Percentiles rank a stretch among this genome's conserved stretches.
These are phyloP conservation scores for Radopholus similis DNA, from an alignment of 1,140 invertebrate genomes.

Conservation along the genomic window DNA sequence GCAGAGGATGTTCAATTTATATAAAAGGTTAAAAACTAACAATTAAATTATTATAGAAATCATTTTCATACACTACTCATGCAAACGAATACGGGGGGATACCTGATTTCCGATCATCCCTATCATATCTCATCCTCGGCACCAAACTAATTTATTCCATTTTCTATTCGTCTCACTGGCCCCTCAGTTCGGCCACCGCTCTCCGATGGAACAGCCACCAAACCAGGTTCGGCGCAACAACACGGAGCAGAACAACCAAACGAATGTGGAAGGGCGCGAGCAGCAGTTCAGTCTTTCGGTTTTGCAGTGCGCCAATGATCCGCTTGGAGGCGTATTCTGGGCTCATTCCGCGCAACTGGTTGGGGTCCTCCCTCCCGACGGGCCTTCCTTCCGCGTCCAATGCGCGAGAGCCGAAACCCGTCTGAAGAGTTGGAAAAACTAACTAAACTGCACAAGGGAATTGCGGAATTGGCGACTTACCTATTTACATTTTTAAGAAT, in stretches of 20 bases:
- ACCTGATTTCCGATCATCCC: not conserved
- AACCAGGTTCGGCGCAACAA: slow-evolving; percentile 36
- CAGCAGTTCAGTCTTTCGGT: slow-evolving; percentile 34
- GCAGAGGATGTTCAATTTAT: too few relatives aligned
- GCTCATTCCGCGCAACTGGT: slow-evolving; percentile 44
- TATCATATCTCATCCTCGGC: too few relatives aligned
- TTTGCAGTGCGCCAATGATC: slow-evolving; percentile 26
- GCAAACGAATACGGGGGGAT: not conserved
- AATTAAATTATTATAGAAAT: not conserved
- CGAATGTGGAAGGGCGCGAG: slow-evolving; percentile 31
- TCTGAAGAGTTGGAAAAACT: slow-evolving; percentile 2
- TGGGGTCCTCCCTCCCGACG: slow-evolving; percentile 48
- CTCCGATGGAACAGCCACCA: slow-evolving; percentile 37
- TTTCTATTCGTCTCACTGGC: not conserved
- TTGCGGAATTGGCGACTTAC: too few relatives aligned
- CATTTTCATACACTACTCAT: not conserved
- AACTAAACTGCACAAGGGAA: not conserved
- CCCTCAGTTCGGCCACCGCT: slow-evolving; percentile 9
- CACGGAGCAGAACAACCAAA: slow-evolving; percentile 28
- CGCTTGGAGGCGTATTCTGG: slow-evolving; percentile 30
- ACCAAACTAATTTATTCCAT: not conserved
- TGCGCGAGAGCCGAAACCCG: slow-evolving; percentile 49
- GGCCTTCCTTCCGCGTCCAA: slow-evolving; percentile 37
- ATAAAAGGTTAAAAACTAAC: too few relatives aligned
- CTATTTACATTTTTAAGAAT: too few relatives aligned